phyloP scores from a whole-genome alignment of 2,888 invertebrate species.

The Atethmia centrago region DNA sequence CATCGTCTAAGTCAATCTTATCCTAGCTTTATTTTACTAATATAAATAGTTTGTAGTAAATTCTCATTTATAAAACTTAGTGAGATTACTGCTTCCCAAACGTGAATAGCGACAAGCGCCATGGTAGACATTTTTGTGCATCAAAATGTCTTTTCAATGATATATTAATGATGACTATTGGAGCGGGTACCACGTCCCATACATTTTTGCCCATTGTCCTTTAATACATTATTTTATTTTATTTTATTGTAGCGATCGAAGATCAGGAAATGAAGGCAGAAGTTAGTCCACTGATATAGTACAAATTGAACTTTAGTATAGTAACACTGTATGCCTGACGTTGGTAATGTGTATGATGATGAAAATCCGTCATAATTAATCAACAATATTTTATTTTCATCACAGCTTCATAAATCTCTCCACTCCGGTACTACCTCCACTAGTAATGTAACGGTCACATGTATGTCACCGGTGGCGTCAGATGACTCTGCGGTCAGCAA shows the following conservation, averaged over 20 bases:
- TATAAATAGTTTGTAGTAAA: too few relatives aligned
- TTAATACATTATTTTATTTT: too few relatives aligned
- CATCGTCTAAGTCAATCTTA: too few relatives aligned
- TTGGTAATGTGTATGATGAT: conserved; percentile 26
- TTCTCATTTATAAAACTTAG: too few relatives aligned
- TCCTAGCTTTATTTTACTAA: too few relatives aligned
- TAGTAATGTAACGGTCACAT: conserved; percentile 42
- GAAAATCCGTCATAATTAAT: conserved; percentile 42
- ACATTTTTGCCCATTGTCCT: too few relatives aligned
- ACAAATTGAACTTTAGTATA: background rate
- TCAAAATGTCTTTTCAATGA: too few relatives aligned
- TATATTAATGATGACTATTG: too few relatives aligned
- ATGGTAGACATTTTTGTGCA: too few relatives aligned
- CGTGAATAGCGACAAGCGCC: too few relatives aligned
- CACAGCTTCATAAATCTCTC: conserved; percentile 39
- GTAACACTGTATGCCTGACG: background rate
- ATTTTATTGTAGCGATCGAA: background rate
- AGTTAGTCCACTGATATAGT: background rate
- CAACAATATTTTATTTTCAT: conserved; percentile 29
- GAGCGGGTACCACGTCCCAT: too few relatives aligned
- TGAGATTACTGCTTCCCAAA: too few relatives aligned
- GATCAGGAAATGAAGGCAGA: background rate
- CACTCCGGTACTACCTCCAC: background rate
- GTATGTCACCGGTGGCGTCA: conserved; percentile 20
- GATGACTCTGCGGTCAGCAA: conserved; percentile 39